Evolutionary conservation across 2,113 vertebrate genomes (phyloP), one percentile per base, ranked within the genome.

Genomic region (Formicarius rufipectus): DNA sequence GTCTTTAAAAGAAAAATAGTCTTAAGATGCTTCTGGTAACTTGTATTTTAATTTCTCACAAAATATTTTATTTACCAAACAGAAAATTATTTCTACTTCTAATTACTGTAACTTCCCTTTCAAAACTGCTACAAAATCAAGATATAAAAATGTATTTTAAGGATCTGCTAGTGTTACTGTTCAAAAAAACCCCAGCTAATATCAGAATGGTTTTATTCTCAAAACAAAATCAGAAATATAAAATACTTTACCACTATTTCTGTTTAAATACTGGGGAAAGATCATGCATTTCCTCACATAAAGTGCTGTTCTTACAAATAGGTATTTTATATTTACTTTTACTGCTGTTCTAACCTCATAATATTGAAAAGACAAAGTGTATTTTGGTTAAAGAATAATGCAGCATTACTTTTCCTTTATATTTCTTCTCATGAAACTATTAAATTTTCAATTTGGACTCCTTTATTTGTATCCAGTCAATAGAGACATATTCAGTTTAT

Each of bases 271-370:
- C 5, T 71, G 42, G 74, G 87, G 49, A 86, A 39, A 74, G 77
- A 89, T 91, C 67, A 97, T 27, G 37, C 35, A 56, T 94, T 87
- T 91, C 45, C 25, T 92, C 90, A 92, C 95, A 93, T 97, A 94
- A 95, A 96, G 93, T 94, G 91, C 95, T 91, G 28, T 71, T 78
- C 93, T 89, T 94, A 97, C 45, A 84, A 84, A 89, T 8, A 88
- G 8, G 28, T 88, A 69, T 58, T 94, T 88, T 19, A n/a, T 73
- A 81, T 82, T 95, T 69, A 79, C 23, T 78, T 84, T 93, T 67
- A 93, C 37, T 83, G 66, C 56, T 86, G 27, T 80, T 95, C 59
- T 95, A 86, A 78, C 27, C 24, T 79, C 73, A 69, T 78, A 88
- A 74, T 74, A 91, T 40, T 88, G 87, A 91, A 79, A 58, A 93